Conservation (phyloP, 2,888 invertebrate species). For the Conus canariensis region DNA sequence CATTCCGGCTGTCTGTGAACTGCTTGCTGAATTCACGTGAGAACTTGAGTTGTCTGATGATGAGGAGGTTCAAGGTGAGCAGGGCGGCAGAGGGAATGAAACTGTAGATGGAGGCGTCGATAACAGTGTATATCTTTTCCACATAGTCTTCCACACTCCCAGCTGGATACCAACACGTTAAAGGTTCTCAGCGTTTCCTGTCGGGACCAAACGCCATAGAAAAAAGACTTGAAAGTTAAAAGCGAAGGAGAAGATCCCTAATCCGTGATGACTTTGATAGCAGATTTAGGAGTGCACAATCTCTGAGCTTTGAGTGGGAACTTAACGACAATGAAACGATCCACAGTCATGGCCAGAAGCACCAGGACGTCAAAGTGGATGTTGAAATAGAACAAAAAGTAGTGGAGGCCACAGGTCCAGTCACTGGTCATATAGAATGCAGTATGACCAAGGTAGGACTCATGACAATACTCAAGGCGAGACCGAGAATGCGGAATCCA, state of each 20-base stretch:
- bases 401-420: conserved; percentile 44
- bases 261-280: conserved; percentile 25
- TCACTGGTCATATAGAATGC: conserved; percentile 32
- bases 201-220: conserved; percentile 6
- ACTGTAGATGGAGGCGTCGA: conserved; percentile 41
- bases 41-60: background rate
- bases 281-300: conserved; percentile 5
- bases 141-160: background rate
- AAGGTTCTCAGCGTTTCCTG: background rate
- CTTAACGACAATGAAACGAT: conserved; percentile 49
- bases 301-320: conserved; percentile 45
- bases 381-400: conserved; percentile 49
- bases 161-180: background rate
- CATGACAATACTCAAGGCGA: conserved; percentile 43
- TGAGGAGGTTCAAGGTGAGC: background rate
- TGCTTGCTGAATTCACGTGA: background rate
- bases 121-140: conserved; percentile 32
- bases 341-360: conserved; percentile 50
- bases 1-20: background rate
- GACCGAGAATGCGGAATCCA: conserved; percentile 45
- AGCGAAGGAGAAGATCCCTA: conserved; percentile 16
- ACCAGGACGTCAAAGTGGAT: conserved; percentile 50
- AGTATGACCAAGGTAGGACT: conserved; percentile 23
- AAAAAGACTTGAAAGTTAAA: conserved; percentile 14
- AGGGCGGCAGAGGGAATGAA: conserved; percentile 39